Percentiles rank a stretch among this genome's conserved stretches.
phyloP scores from a whole-genome alignment of 2,888 invertebrate species.

The Apodemia mormo region DNA sequence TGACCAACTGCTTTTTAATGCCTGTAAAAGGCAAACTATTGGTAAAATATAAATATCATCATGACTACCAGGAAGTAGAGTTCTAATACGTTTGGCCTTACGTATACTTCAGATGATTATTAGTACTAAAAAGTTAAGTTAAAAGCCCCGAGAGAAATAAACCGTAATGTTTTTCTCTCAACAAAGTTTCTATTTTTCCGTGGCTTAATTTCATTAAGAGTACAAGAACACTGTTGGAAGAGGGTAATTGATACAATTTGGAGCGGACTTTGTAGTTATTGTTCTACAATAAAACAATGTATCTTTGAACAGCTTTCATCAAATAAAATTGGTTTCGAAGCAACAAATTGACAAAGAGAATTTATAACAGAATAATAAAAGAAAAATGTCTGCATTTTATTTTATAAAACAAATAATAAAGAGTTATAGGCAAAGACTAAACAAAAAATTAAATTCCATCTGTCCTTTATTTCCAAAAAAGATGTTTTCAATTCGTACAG shows the following conservation, averaged over 20 bases:
- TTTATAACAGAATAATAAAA: background rate
- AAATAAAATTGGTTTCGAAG: constrained; percentile 8
- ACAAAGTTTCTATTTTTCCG: background rate
- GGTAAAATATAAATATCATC: too few species aligned
- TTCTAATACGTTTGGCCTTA: too few species aligned
- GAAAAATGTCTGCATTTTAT: background rate
- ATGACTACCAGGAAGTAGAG: too few species aligned
- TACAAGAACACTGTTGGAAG: background rate
- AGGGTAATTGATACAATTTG: constrained; percentile 16
- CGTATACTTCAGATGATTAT: too few species aligned
- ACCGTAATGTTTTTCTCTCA: background rate
- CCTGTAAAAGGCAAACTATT: too few species aligned
- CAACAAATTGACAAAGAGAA: constrained; percentile 9
- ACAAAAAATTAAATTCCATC: too few species aligned
- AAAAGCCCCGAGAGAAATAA: background rate
- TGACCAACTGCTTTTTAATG: too few species aligned
- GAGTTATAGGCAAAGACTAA: too few species aligned
- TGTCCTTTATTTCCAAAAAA: too few species aligned
- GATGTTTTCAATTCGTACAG: too few species aligned
- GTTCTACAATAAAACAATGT: constrained; percentile 5
- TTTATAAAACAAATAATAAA: background rate
- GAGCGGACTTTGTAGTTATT: constrained; percentile 13
- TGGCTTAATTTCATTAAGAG: background rate
- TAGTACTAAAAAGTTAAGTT: background rate
- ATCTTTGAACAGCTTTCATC: constrained; percentile 10